Conservation (phyloP, 1,140 invertebrate genomes). For the Drosophila baimaii region DNA sequence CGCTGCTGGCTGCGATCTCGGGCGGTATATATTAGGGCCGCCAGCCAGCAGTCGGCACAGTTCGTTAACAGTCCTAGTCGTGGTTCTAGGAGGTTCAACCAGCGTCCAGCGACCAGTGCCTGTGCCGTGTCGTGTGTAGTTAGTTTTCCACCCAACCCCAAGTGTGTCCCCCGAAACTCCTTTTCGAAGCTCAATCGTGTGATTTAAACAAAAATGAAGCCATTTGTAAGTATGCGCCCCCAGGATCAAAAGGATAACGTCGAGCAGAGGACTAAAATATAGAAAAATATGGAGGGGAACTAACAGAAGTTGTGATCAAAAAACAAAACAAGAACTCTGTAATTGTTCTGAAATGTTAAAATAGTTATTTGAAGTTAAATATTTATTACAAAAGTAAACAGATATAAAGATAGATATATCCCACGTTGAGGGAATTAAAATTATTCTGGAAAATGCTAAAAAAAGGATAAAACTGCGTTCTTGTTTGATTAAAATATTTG, state of each 20-base stretch:
- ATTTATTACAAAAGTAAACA: neutral
- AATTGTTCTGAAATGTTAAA: neutral
- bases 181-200: conserved; percentile 57
- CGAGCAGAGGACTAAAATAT: neutral
- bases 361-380: neutral
- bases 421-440: neutral
- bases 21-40: conserved; percentile 81
- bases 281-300: neutral
- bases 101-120: conserved; percentile 66
- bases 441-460: no score
- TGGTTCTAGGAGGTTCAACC: conserved; percentile 84
- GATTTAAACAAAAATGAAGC: conserved; percentile 73
- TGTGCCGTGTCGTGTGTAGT: conserved; percentile 66
- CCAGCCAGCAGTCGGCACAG: conserved; percentile 78
- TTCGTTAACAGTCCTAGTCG: conserved; percentile 85
- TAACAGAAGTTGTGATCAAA: neutral
- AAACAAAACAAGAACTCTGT: no score
- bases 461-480: no score
- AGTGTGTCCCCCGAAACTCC: conserved; percentile 30
- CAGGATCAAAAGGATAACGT: conserved; percentile 34
- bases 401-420: no score
- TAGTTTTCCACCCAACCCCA: conserved; percentile 41
- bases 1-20: no score
- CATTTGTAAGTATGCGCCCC: conserved; percentile 71
- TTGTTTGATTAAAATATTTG: neutral